Percentiles rank a stretch among this genome's conserved stretches.
Conservation (phyloP, 2,888 invertebrate species). For the Shargacucullia verbasci region DNA sequence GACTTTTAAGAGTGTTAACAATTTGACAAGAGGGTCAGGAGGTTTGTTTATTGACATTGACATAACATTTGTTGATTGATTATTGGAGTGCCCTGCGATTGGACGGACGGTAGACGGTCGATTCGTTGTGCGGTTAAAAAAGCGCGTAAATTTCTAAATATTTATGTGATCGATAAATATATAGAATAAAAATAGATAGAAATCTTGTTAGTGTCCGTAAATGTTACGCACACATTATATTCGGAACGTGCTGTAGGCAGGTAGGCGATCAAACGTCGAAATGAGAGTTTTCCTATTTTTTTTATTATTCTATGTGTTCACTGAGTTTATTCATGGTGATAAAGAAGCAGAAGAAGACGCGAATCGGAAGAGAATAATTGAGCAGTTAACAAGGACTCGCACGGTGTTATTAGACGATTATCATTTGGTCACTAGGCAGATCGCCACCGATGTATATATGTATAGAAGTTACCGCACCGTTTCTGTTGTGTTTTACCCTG, state of each 20-base stretch:
- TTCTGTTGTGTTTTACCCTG: conserved; percentile 81
- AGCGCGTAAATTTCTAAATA: conserved; percentile 20
- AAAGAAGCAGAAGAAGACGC: conserved; percentile 77
- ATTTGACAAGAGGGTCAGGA: too few relatives aligned
- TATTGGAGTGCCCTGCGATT: too few relatives aligned
- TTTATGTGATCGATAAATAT: conserved; percentile 15
- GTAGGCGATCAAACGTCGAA: conserved; percentile 68
- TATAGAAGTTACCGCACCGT: conserved; percentile 85
- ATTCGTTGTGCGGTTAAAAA: conserved; percentile 8
- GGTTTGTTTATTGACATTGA: conserved; percentile 14
- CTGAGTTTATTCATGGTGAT: conserved; percentile 73
- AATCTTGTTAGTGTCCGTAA: conserved; percentile 22
- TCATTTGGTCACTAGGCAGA: conserved; percentile 81
- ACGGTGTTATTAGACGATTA: conserved; percentile 81
- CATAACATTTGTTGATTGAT: conserved; percentile 44
- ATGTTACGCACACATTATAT: conserved; percentile 34
- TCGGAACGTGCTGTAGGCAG: conserved; percentile 57
- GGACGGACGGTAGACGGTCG: conserved; percentile 10
- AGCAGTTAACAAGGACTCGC: conserved; percentile 78
- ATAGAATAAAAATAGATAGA: conserved; percentile 28
- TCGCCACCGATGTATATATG: conserved; percentile 84
- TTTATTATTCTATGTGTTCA: conserved; percentile 75
- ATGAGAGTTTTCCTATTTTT: conserved; percentile 76
- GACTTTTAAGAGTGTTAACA: too few relatives aligned
- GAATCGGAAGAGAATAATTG: conserved; percentile 78